A percentile compares a stretch with the other conserved stretches of the same genome.
These are phyloP conservation scores for Apotomis turbidana DNA, from an alignment of 2,888 invertebrate genomes.

Conservation along the genomic window DNA sequence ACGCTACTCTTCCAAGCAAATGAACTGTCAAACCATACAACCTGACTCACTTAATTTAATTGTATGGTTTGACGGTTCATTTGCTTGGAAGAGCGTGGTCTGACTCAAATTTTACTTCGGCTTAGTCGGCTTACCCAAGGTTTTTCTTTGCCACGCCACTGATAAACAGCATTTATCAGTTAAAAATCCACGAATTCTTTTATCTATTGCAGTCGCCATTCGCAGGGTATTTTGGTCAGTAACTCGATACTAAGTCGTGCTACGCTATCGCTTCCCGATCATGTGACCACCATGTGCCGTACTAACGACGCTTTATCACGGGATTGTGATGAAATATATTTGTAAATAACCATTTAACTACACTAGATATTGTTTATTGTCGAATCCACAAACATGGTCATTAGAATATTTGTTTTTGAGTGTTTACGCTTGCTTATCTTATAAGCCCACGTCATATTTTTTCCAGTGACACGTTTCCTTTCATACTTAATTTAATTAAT, in stretches of 20 bases:
- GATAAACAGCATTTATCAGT: background rate
- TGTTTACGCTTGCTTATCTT: slow-evolving; percentile 4
- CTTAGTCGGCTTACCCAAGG: too few relatives aligned
- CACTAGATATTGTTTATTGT: slow-evolving; percentile 5
- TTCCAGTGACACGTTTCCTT: background rate
- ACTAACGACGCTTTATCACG: slow-evolving; percentile 57
- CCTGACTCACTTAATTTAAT: too few relatives aligned
- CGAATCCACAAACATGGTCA: slow-evolving; percentile 3
- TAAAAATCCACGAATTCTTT: slow-evolving; percentile 11
- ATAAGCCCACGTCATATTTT: background rate
- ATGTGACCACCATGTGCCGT: slow-evolving; percentile 38
- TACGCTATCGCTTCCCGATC: slow-evolving; percentile 23
- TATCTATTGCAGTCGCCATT: slow-evolving; percentile 14
- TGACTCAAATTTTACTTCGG: too few relatives aligned
- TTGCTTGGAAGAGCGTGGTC: too few relatives aligned
- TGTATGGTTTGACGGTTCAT: too few relatives aligned
- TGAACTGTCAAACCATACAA: too few relatives aligned
- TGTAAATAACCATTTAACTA: slow-evolving; percentile 6
- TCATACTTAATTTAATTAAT: background rate
- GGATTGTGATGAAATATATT: slow-evolving; percentile 31
- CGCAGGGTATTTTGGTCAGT: background rate
- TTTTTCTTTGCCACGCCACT: too few relatives aligned
- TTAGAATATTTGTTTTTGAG: background rate
- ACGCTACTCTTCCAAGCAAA: too few relatives aligned
- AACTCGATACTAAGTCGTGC: slow-evolving; percentile 20